Conservation (phyloP, 2,888 invertebrate species). For the Leptogaster cylindrica region DNA sequence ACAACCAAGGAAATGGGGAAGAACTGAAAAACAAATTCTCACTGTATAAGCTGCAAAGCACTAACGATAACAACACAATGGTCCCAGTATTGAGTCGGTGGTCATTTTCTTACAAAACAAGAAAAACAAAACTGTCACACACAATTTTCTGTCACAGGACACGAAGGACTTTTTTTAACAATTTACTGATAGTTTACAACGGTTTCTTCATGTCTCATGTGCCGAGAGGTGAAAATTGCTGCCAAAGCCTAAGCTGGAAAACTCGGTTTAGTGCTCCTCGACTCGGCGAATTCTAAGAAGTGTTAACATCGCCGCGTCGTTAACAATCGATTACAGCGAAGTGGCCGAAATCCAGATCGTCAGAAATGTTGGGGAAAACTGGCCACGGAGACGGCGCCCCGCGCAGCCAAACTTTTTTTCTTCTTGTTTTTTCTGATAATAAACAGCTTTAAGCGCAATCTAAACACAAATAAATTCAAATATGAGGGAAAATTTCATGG, state of each 20-base stretch:
- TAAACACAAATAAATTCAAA: constrained; percentile 30
- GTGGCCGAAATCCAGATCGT: constrained; percentile 11
- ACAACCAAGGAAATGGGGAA: too few relatives aligned
- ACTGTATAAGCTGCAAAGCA: neutral
- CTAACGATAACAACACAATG: constrained; percentile 21
- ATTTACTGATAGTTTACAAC: constrained; percentile 5
- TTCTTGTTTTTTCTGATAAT: constrained; percentile 20
- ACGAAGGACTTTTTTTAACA: neutral
- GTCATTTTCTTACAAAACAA: constrained; percentile 34
- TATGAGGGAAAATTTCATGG: constrained; percentile 29
- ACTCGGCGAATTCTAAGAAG: constrained; percentile 34
- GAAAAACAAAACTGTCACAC: constrained; percentile 9
- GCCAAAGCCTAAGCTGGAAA: constrained; percentile 9
- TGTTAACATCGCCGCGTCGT: constrained; percentile 46
- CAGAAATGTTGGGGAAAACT: constrained; percentile 21
- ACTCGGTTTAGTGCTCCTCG: constrained; percentile 1
- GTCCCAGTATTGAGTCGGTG: constrained; percentile 27
- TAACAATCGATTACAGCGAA: constrained; percentile 49
- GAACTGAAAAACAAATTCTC: too few relatives aligned
- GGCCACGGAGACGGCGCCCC: constrained; percentile 42
- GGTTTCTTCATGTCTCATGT: constrained; percentile 21
- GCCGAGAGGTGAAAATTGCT: constrained; percentile 4
- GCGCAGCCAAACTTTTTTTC: constrained; percentile 9
- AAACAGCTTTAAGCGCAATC: constrained; percentile 32
- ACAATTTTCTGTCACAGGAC: neutral